Evolutionary conservation across 2,888 invertebrate species (phyloP), one percentile per base, ranked within the genome.

Genomic region (Cryptocheilus praepositus): DNA sequence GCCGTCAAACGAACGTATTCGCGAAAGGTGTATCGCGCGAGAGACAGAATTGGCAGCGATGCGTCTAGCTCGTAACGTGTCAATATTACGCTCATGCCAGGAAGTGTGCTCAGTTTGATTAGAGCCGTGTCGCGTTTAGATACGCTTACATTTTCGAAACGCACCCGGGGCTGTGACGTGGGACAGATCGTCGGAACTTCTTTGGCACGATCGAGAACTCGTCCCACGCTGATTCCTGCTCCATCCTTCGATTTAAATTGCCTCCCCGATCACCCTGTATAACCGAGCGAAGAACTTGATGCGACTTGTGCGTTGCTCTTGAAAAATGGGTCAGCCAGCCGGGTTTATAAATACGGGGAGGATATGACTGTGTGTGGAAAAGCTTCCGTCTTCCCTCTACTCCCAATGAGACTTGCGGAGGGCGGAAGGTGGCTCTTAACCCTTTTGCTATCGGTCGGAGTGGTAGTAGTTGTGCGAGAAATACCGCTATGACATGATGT

Each of bases 241-340:
- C 18, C 55, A 55, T 22, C n/a, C 36, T 25, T 16, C 36, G 36
- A 36, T 36, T 11, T 7, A 36, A 36, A 36, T 36, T 7, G 18
- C 49, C 18, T 18, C 49, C 49, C 18, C 49, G 49, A 49, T 49
- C 18, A 18, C 49, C 18, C 49, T 18, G 49, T 49, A 49, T 18
- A 49, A 49, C 11, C 49, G 49, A 49, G 49, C 15, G 49, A 49
- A 49, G 49, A 49, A 49, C n/a, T 49, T 56, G 16, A 8, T 46
- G 21, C 28, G 61, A 61, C 64, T 61, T 67, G 66, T 69, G 70
- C 68, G 68, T 73, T 65, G 70, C 64, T 67, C 59, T 65, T 77
- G 74, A 76, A 79, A 81, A 80, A 82, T 75, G 72, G 74, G 76
- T 77, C 73, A 71, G 56, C 62, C 61, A 22, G 19, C 62, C 66